Percentiles rank a stretch among this genome's conserved stretches.
Evolutionary conservation across 2,888 invertebrate species (phyloP).

Genomic region (Drosophila paramelanica): DNA sequence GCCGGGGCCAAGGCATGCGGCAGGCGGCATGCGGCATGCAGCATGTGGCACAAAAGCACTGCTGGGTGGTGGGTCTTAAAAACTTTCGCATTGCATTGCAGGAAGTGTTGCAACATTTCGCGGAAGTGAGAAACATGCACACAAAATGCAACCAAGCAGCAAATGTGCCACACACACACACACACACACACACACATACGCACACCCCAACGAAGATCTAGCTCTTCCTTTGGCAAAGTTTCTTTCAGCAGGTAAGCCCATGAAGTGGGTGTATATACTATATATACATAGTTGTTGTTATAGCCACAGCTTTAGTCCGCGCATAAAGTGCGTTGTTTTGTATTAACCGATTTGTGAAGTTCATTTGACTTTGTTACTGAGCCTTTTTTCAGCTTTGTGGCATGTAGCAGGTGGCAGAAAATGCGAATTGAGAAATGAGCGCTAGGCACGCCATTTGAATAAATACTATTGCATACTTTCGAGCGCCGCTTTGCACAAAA

Average conservation of each 20-base stretch:
- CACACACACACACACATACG: conserved; percentile 10
- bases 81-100: conserved; percentile 63
- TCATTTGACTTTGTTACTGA: conserved; percentile 44
- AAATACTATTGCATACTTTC: neutral
- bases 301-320: conserved; percentile 1
- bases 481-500: neutral
- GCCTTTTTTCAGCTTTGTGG: neutral
- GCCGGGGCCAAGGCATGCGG: conserved; percentile 15
- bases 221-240: conserved; percentile 24
- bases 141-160: conserved; percentile 63
- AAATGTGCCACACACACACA: conserved; percentile 54
- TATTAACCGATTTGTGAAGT: conserved; percentile 57
- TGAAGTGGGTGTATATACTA: conserved; percentile 18
- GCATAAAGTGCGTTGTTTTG: conserved; percentile 49
- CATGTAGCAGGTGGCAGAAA: conserved; percentile 2
- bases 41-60: conserved; percentile 19
- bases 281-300: neutral
- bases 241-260: conserved; percentile 15
- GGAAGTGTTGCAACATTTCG: conserved; percentile 69
- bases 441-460: conserved; percentile 28
- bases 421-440: conserved; percentile 26
- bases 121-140: conserved; percentile 66
- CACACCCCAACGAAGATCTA: conserved; percentile 8
- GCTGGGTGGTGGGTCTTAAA: conserved; percentile 21
- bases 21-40: conserved; percentile 15